Evolutionary conservation across 2,888 invertebrate species (phyloP).

Genomic region (Andrena dorsata): DNA sequence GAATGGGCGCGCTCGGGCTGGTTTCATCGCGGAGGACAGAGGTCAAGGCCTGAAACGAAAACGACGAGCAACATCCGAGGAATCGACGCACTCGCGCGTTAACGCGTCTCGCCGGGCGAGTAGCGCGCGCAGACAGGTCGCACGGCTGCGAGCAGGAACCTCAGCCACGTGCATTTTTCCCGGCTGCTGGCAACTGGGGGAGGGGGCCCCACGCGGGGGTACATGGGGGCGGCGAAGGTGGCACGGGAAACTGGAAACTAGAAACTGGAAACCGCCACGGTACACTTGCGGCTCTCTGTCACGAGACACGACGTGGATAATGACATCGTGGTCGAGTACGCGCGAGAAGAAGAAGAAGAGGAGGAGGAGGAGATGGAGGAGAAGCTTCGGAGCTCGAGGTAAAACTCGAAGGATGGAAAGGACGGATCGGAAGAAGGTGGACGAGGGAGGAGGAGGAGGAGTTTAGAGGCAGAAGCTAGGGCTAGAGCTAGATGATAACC

Average conservation of each 20-base stretch:
- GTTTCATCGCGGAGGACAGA: conserved; percentile 1
- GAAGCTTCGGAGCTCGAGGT: not conserved
- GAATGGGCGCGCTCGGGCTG: not conserved
- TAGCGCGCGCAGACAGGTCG: conserved; percentile 9
- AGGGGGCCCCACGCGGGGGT: no score
- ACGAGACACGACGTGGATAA: conserved; percentile 39
- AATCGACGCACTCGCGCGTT: conserved; percentile 25
- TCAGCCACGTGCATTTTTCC: conserved; percentile 52
- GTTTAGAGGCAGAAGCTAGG: not conserved
- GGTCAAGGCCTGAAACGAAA: conserved; percentile 44
- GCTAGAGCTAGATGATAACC: conserved; percentile 41
- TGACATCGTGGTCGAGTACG: conserved; percentile 43
- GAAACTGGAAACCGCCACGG: conserved; percentile 49
- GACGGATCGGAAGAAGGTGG: conserved; percentile 6
- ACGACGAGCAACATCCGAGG: conserved; percentile 17
- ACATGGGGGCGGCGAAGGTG: conserved; percentile 17
- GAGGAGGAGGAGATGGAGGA: not conserved
- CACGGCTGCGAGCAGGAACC: conserved; percentile 5
- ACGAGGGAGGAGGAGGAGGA: not conserved
- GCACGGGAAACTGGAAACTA: conserved; percentile 45
- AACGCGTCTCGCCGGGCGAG: not conserved
- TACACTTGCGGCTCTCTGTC: conserved; percentile 49
- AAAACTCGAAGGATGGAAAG: conserved; percentile 16
- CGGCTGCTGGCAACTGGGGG: not conserved
- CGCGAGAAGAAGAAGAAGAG: conserved; percentile 25